A percentile compares a stretch with the other conserved stretches of the same genome.
Evolutionary conservation across 2,888 invertebrate genomes (phyloP).

Genomic region (Nomada fabriciana): DNA sequence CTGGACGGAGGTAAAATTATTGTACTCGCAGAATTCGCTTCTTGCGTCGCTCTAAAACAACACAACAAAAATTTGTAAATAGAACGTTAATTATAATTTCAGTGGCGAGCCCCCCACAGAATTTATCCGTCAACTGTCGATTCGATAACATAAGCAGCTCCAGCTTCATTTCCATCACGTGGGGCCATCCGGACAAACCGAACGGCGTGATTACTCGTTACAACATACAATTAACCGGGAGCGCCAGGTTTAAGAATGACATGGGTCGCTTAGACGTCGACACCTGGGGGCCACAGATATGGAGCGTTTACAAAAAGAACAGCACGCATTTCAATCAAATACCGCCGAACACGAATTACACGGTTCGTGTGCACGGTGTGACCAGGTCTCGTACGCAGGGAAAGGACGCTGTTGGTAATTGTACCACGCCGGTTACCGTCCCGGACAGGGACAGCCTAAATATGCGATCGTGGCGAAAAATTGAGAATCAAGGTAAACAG

Average conservation of each 20-base stretch:
- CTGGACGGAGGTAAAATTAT: slow-evolving; percentile 88
- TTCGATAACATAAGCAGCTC: slow-evolving; percentile 87
- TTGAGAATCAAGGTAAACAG: slow-evolving; percentile 88
- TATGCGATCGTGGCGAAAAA: slow-evolving; percentile 87
- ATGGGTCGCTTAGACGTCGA: slow-evolving; percentile 84
- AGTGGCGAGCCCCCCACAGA: slow-evolving; percentile 90
- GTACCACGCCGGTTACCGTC: slow-evolving; percentile 89
- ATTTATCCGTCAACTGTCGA: slow-evolving; percentile 89
- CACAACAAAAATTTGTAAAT: not conserved
- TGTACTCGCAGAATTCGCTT: not conserved
- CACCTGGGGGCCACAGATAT: slow-evolving; percentile 87
- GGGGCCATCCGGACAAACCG: slow-evolving; percentile 90
- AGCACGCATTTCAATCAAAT: slow-evolving; percentile 88
- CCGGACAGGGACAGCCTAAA: slow-evolving; percentile 89
- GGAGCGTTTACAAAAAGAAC: slow-evolving; percentile 85
- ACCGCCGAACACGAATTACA: slow-evolving; percentile 93
- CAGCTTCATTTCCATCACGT: slow-evolving; percentile 89
- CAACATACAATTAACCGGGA: slow-evolving; percentile 87
- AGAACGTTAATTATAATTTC: slow-evolving; percentile 52
- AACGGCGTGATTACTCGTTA: slow-evolving; percentile 93
- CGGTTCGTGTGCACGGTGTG: slow-evolving; percentile 89
- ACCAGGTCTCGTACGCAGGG: slow-evolving; percentile 91
- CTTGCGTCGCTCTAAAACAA: not conserved
- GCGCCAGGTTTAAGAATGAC: slow-evolving; percentile 85
- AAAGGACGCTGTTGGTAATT: slow-evolving; percentile 87